These are phyloP conservation scores for Ceyx margarethae DNA, from an alignment of 2,113 vertebrate species.

Conservation along the genomic window DNA sequence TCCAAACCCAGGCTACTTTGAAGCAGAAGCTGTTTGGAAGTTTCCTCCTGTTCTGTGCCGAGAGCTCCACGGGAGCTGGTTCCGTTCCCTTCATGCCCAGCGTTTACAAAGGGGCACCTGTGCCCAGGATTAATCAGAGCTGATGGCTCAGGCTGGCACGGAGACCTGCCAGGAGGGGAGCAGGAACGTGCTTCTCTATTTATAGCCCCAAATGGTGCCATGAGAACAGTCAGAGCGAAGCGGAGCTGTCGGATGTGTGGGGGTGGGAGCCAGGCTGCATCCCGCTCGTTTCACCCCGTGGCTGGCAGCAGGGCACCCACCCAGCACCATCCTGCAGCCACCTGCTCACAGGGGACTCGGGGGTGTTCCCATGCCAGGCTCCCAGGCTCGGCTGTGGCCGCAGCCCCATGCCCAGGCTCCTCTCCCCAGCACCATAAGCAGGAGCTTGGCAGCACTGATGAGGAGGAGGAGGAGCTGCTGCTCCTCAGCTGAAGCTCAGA, in stretches of 20 bases:
- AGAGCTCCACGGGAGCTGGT: conserved; percentile 13
- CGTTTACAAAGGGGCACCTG: not conserved
- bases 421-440: not conserved
- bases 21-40: conserved; percentile 45
- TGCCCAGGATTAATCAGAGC: not conserved
- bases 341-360: not conserved
- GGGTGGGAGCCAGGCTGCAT: not conserved
- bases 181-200: not conserved
- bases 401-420: not conserved
- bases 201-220: not conserved
- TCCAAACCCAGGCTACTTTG: conserved; percentile 37
- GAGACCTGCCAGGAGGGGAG: not conserved
- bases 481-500: not conserved
- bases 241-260: not conserved
- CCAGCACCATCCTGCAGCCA: accelerated
- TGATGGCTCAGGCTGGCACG: not conserved
- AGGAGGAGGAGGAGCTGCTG: not conserved
- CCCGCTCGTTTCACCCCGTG: not conserved
- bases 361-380: not conserved
- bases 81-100: not conserved
- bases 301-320: accelerated
- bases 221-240: not conserved
- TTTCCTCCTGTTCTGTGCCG: not conserved
- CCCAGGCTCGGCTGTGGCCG: not conserved
- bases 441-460: not conserved